Evolutionary conservation across 2,888 invertebrate genomes (phyloP).

Genomic region (Phalangium opilio): DNA sequence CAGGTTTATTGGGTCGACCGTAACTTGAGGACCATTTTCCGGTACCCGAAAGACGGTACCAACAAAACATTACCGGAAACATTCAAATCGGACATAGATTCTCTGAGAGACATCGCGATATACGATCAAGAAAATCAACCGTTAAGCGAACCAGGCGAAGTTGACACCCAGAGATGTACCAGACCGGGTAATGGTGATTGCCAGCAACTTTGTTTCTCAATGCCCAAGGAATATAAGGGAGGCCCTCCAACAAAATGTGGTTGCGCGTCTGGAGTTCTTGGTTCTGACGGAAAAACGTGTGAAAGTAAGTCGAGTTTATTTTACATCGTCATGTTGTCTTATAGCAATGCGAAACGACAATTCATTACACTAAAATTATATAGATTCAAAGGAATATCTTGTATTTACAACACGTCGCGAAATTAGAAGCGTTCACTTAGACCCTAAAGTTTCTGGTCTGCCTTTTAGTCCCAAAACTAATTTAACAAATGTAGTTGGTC

Average conservation of each 20-base stretch:
- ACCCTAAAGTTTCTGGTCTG: constrained; percentile 59
- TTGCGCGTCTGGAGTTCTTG: constrained; percentile 74
- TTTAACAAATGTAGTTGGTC: constrained; percentile 79
- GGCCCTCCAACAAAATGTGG: constrained; percentile 54
- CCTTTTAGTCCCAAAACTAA: constrained; percentile 70
- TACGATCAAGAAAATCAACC: constrained; percentile 83
- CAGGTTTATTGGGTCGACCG: constrained; percentile 90
- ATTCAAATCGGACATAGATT: constrained; percentile 65
- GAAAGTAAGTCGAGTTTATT: constrained; percentile 40
- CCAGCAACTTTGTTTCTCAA: constrained; percentile 88
- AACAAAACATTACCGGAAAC: constrained; percentile 39
- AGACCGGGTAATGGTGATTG: constrained; percentile 55
- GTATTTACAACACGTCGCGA: constrained; percentile 89
- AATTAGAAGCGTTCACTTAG: constrained; percentile 75
- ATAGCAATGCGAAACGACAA: too few relatives aligned
- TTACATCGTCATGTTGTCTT: too few relatives aligned
- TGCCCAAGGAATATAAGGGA: constrained; percentile 40
- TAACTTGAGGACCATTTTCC: constrained; percentile 52
- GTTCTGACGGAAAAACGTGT: constrained; percentile 48
- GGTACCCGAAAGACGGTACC: constrained; percentile 42
- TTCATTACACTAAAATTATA: not conserved
- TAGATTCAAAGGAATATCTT: constrained; percentile 54
- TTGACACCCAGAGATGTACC: not conserved
- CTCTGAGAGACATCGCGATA: constrained; percentile 75
- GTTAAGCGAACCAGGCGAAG: not conserved